These are phyloP conservation scores for Lasioglossum lativentre DNA, from an alignment of 2,888 invertebrate species.

Conservation along the genomic window DNA sequence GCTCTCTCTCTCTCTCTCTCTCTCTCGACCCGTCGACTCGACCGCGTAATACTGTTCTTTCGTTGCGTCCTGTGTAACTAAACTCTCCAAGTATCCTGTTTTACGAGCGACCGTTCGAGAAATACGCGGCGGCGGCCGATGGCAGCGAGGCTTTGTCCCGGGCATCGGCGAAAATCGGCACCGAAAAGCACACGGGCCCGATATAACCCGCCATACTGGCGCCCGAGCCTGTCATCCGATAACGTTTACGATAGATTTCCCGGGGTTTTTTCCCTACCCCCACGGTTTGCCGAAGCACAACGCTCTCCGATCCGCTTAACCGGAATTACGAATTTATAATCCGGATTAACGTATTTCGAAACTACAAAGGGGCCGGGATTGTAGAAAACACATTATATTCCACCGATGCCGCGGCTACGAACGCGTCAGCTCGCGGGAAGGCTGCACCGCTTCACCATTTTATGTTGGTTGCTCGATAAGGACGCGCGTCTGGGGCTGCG, in stretches of 20 bases:
- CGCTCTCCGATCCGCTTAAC: constrained; percentile 62
- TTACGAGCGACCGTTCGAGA: constrained; percentile 36
- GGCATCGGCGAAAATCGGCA: constrained; percentile 17
- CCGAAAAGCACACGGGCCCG: constrained; percentile 29
- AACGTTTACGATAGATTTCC: constrained; percentile 61
- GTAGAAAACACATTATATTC: constrained; percentile 42
- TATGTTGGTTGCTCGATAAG: not conserved
- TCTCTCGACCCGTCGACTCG: not conserved
- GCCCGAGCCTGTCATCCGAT: constrained; percentile 50
- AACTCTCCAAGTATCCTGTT: constrained; percentile 19
- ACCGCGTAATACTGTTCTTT: not conserved
- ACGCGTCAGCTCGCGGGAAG: not conserved
- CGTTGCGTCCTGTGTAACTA: constrained; percentile 18
- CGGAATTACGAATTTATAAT: constrained; percentile 68
- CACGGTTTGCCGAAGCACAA: constrained; percentile 29
- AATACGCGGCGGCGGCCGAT: not conserved
- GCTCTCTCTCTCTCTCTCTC: not conserved
- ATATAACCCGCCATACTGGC: constrained; percentile 23
- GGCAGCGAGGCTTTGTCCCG: constrained; percentile 34
- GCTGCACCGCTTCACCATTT: not conserved
- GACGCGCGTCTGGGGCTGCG: not conserved
- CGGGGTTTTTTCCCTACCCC: constrained; percentile 30
- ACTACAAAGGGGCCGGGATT: constrained; percentile 35
- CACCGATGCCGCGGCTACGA: not conserved
- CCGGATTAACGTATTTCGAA: constrained; percentile 57